These are phyloP conservation scores for Chlorops oryzae DNA, from an alignment of 1,140 invertebrate genomes.

Conservation along the genomic window DNA sequence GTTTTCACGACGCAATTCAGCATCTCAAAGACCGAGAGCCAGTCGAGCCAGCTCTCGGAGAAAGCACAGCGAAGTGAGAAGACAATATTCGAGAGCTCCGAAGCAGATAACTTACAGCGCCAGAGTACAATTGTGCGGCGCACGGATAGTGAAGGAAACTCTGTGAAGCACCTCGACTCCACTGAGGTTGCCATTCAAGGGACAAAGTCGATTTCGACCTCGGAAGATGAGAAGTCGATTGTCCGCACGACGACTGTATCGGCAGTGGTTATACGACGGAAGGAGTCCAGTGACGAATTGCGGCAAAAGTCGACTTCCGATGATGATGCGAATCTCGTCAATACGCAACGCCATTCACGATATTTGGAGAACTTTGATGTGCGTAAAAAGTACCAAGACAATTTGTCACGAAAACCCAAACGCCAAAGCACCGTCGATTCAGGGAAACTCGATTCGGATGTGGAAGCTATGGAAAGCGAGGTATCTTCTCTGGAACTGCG, in stretches of 20 bases:
- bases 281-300: background rate
- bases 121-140: constrained; percentile 38
- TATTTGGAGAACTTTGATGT: constrained; percentile 46
- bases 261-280: constrained; percentile 13
- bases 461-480: background rate
- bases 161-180: constrained; percentile 8
- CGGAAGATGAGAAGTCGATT: constrained; percentile 30
- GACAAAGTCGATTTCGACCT: constrained; percentile 38
- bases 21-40: constrained; percentile 50
- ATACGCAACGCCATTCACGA: constrained; percentile 31
- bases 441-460: constrained; percentile 1
- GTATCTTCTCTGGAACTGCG: background rate
- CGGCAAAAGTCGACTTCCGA: constrained; percentile 18
- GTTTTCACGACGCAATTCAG: constrained; percentile 49
- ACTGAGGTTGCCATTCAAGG: constrained; percentile 16
- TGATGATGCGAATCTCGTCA: constrained; percentile 20
- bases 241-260: background rate
- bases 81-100: constrained; percentile 18
- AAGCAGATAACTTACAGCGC: constrained; percentile 28
- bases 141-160: constrained; percentile 16
- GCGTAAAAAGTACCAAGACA: constrained; percentile 40
- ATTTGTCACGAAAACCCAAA: constrained; percentile 36
- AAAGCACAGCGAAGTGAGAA: constrained; percentile 29
- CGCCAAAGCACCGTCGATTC: constrained; percentile 29
- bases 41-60: constrained; percentile 49